Conservation (phyloP, 1,140 invertebrate species). For the Holotrichia oblita region DNA sequence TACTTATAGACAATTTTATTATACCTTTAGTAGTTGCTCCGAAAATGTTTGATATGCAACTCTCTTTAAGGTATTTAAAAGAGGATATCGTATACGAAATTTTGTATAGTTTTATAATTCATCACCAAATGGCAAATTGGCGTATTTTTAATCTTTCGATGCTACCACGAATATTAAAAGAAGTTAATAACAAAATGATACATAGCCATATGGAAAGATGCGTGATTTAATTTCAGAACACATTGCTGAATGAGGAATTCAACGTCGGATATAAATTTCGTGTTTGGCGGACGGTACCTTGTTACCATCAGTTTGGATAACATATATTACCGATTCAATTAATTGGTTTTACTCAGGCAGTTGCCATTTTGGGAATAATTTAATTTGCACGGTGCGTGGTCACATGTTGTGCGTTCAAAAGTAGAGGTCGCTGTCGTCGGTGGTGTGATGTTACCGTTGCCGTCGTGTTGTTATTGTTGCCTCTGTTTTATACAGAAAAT, state of each 20-base stretch:
- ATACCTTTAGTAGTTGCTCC: too few species aligned
- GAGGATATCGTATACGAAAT: too few species aligned
- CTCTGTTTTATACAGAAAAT: conserved; percentile 4
- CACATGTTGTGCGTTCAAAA: conserved; percentile 2
- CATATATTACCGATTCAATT: conserved; percentile 13
- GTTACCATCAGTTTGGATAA: conserved; percentile 7
- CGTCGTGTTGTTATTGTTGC: conserved; percentile 1
- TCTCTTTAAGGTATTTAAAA: too few species aligned
- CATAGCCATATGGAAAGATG: too few species aligned
- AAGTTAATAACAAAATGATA: too few species aligned
- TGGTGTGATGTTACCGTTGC: background rate
- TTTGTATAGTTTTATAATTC: too few species aligned
- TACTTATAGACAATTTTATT: too few species aligned
- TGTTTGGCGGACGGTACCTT: background rate
- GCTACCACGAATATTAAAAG: too few species aligned
- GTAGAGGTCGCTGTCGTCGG: conserved; percentile 1
- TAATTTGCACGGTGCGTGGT: conserved; percentile 24
- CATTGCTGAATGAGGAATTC: background rate
- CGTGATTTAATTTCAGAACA: too few species aligned
- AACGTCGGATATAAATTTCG: background rate
- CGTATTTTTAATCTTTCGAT: too few species aligned
- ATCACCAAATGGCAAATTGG: too few species aligned
- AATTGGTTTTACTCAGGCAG: conserved; percentile 17
- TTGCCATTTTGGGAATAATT: conserved; percentile 33
- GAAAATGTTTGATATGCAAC: too few species aligned